These are phyloP conservation scores for Pristionchus fissidentatus DNA, from an alignment of 2,888 invertebrate genomes.

Conservation along the genomic window DNA sequence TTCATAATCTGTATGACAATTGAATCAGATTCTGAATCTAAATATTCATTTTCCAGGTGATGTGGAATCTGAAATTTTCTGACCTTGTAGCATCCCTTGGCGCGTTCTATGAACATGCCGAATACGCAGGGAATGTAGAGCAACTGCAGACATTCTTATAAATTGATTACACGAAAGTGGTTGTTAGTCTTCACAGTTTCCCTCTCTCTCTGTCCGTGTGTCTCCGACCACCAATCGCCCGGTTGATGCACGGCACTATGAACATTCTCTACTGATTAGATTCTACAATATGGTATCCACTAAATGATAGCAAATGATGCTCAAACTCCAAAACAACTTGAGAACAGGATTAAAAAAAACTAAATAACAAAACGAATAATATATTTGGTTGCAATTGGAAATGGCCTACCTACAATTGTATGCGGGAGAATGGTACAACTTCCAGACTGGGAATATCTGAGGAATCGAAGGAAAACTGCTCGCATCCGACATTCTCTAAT, in stretches of 20 bases:
- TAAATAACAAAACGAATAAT: background rate
- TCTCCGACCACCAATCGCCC: slow-evolving; percentile 8
- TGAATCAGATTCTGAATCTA: too few relatives aligned
- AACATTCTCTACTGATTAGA: too few relatives aligned
- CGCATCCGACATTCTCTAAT: too few relatives aligned
- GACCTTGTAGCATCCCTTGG: background rate
- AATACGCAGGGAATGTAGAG: background rate
- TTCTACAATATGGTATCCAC: too few relatives aligned
- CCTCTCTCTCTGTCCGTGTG: background rate
- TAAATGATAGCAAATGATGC: too few relatives aligned
- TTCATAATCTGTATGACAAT: too few relatives aligned
- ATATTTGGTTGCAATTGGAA: too few relatives aligned
- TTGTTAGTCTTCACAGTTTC: background rate
- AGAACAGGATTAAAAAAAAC: background rate
- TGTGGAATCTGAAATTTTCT: too few relatives aligned
- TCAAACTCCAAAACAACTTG: too few relatives aligned
- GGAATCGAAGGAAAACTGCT: too few relatives aligned
- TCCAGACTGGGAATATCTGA: background rate
- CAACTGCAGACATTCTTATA: background rate
- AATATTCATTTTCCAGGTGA: too few relatives aligned
- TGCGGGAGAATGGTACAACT: background rate
- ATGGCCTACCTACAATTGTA: slow-evolving; percentile 8
- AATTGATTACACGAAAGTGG: background rate
- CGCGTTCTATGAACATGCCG: background rate
- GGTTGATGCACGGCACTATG: background rate